Percentiles rank a stretch among this genome's conserved stretches.
Conservation (phyloP, 2,797 vertebrate genomes). For the Leptodactylus fallax region DNA sequence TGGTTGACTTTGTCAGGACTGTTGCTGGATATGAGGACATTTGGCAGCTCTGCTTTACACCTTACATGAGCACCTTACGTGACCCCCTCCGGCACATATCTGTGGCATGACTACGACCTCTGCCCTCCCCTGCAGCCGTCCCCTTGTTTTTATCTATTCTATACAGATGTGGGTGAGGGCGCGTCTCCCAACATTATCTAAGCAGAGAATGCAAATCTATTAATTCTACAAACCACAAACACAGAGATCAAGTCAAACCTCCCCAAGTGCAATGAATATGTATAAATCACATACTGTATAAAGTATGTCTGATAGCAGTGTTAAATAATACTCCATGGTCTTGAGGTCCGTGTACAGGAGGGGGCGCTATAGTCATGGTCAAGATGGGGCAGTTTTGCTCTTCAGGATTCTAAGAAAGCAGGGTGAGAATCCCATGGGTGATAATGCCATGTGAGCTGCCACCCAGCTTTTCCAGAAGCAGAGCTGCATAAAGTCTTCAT, state of each 20-base stretch:
- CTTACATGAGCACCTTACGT: no score
- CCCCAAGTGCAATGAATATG: not conserved
- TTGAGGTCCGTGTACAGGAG: not conserved
- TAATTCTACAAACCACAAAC: not conserved
- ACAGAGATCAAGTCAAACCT: not conserved
- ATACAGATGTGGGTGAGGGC: slow-evolving; percentile 19
- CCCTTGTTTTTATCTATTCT: not conserved
- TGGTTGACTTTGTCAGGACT: no score
- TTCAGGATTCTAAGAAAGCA: not conserved
- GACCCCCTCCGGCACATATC: no score
- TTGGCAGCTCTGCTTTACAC: no score
- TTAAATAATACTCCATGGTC: no score
- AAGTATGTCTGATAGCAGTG: no score
- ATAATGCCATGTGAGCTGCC: not conserved
- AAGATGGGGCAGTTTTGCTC: no score
- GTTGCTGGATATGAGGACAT: no score
- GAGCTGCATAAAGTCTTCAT: no score
- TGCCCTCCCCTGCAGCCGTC: not conserved
- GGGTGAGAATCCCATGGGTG: not conserved
- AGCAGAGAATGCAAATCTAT: not conserved
- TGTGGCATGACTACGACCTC: not conserved
- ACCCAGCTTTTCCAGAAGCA: not conserved
- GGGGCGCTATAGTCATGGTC: no score
- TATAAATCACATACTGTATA: not conserved
- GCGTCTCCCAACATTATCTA: not conserved